Base-by-base conservation (phyloP, 2,797 vertebrate genomes). In the Falco concolor region DNA sequence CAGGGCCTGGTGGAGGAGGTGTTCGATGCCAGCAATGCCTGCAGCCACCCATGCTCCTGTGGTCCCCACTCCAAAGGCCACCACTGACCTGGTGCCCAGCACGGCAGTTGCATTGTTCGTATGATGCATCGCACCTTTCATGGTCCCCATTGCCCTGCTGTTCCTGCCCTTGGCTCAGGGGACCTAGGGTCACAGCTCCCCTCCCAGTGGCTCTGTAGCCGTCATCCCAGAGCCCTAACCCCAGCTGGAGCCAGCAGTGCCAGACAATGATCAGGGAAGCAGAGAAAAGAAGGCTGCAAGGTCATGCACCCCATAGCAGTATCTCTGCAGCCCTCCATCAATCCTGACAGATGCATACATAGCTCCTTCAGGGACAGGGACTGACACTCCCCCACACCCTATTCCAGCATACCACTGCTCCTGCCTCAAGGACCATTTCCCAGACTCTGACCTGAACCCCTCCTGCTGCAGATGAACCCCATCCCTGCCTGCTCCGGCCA, bases 191-290 rank as follows among this genome's bases (percentile, higher is more conserved):
- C 68, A 76, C 1, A 2, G 56, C 36, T 91, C 34, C 54, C 52
- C 57, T 81, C 76, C 40, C 61, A 56, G 68, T 11, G 7, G 49
- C 90, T 77, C 70, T 12, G 1, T 0, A 54, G 54, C 70, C 72
- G 75, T 73, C 42, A 68, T 32, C 64, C 40, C 77, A 38, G 63
- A 89, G 61, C 27, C 75, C 81, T 73, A 84, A 93, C 70, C 91
- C 47, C 96, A 96, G 84, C 87, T 96, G 96, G 70, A 93, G 60
- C 54, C 19, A 0, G 57, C 83, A 78, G 36, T 57, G 57, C 32
- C 74, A 76, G 86, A 90, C 89, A 92, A 95, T 94, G 45, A 94
- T 38, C 89, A 87, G 38, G 15, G 67, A 89, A 89, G 74, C 5
- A 0, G 11, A 84, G 67, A 94, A 92, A 96, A 82, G 32, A 92